phyloP scores from a whole-genome alignment of 1,140 invertebrate species.

The Mylabris phalerata region DNA sequence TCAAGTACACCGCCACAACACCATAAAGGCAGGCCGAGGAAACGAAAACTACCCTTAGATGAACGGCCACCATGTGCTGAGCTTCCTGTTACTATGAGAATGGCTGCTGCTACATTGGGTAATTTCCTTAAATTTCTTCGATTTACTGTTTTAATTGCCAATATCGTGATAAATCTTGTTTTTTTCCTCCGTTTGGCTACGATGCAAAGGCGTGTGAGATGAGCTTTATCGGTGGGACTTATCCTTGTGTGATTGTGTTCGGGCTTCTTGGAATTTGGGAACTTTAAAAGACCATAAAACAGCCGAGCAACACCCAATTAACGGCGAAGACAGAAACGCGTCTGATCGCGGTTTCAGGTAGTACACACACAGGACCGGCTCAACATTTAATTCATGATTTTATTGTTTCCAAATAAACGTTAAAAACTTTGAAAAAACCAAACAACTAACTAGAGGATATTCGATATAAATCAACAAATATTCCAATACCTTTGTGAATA shows the following conservation, averaged over 20 bases:
- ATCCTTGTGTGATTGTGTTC: background rate
- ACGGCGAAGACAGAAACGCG: slow-evolving; percentile 8
- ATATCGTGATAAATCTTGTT: too few species aligned
- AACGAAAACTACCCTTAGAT: slow-evolving; percentile 55
- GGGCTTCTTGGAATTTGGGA: slow-evolving; percentile 13
- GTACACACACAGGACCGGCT: slow-evolving; percentile 8
- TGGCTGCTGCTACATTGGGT: slow-evolving; percentile 63
- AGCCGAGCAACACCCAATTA: slow-evolving; percentile 22
- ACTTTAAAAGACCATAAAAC: slow-evolving; percentile 21
- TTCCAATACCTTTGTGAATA: background rate
- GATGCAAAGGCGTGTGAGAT: too few species aligned
- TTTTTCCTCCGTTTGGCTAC: background rate
- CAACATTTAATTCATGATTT: too few species aligned
- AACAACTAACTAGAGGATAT: too few species aligned
- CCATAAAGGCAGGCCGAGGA: slow-evolving; percentile 78
- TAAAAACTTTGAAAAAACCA: too few species aligned
- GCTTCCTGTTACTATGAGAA: slow-evolving; percentile 60
- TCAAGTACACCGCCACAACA: slow-evolving; percentile 49
- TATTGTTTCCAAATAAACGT: too few species aligned
- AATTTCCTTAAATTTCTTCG: slow-evolving; percentile 31
- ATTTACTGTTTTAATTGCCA: too few species aligned
- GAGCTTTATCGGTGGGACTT: background rate
- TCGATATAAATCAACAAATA: too few species aligned
- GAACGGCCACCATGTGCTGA: slow-evolving; percentile 47
- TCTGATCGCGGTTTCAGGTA: slow-evolving; percentile 8